A percentile compares a stretch with the other conserved stretches of the same genome.
Conservation (phyloP, 2,888 invertebrate genomes). For the Ceriagrion tenellum region DNA sequence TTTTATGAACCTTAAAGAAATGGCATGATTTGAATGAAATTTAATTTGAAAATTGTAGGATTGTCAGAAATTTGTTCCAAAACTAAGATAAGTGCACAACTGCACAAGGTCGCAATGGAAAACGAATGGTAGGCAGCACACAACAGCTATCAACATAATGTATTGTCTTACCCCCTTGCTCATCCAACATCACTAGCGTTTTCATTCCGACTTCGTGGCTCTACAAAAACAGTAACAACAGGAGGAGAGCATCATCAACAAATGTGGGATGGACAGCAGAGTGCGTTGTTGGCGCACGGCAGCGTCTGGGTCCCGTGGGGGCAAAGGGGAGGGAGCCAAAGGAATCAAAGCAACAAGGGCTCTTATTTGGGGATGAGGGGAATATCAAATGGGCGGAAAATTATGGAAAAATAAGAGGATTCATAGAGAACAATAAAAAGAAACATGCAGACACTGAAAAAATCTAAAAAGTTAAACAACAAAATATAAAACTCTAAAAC, state of each 20-base stretch:
- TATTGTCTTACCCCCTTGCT: conserved; percentile 97
- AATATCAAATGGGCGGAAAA: conserved; percentile 19
- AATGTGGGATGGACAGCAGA: conserved; percentile 68
- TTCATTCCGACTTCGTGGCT: conserved; percentile 99
- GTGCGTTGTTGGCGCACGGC: conserved; percentile 39
- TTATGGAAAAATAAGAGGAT: conserved; percentile 25
- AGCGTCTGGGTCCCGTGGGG: conserved; percentile 32
- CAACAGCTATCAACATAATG: conserved; percentile 66
- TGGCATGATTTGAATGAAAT: conserved; percentile 45
- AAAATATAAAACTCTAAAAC: conserved; percentile 63
- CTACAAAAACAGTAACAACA: conserved; percentile 85
- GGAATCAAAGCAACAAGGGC: conserved; percentile 40
- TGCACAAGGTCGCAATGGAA: conserved; percentile 62
- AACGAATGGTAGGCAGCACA: conserved; percentile 66
- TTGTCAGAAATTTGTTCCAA: conserved; percentile 30
- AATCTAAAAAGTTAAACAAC: conserved; percentile 59
- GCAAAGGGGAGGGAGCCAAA: conserved; percentile 1
- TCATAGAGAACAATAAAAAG: conserved; percentile 42
- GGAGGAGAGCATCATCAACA: conserved; percentile 70
- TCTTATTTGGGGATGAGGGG: conserved; percentile 5
- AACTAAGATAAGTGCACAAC: conserved; percentile 62
- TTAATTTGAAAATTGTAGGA: conserved; percentile 36
- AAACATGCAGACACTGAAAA: conserved; percentile 39
- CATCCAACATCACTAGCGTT: conserved; percentile 99
- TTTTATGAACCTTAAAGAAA: conserved; percentile 49